Conservation (phyloP, 2,888 invertebrate species). For the Cryptus viduatorius region DNA sequence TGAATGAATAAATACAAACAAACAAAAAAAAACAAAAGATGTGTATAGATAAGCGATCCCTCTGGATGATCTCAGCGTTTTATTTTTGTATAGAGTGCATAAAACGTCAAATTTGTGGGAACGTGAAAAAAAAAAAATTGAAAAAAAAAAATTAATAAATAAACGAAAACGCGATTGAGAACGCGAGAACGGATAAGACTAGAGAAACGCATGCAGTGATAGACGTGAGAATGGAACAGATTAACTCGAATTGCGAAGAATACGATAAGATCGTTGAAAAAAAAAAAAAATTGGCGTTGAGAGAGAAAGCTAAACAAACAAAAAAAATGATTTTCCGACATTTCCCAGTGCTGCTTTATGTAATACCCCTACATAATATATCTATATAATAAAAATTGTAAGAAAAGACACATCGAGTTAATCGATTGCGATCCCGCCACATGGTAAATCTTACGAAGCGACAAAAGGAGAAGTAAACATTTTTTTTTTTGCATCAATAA, state of each 20-base stretch:
- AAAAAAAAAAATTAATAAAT: conserved; percentile 37
- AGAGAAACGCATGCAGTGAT: conserved; percentile 63
- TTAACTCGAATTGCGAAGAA: conserved; percentile 77
- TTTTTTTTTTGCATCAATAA: conserved; percentile 73
- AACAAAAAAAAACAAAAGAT: conserved; percentile 66
- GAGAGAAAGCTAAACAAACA: conserved; percentile 11
- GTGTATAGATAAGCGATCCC: conserved; percentile 78
- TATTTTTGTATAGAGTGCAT: conserved; percentile 83
- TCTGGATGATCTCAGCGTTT: conserved; percentile 82
- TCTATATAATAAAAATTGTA: conserved; percentile 77
- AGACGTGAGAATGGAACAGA: conserved; percentile 60
- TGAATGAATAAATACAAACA: conserved; percentile 64
- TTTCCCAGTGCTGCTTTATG: conserved; percentile 83
- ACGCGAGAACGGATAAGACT: conserved; percentile 45
- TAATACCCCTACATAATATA: conserved; percentile 82
- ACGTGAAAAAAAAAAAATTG: conserved; percentile 67
- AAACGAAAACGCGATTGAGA: conserved; percentile 48
- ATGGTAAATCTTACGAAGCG: not conserved
- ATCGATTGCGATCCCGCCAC: not conserved
- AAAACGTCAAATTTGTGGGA: conserved; percentile 78
- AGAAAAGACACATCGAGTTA: conserved; percentile 68
- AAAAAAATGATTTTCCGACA: conserved; percentile 77
- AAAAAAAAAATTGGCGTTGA: conserved; percentile 33
- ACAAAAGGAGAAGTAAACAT: not conserved
- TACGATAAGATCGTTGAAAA: conserved; percentile 44